Conservation (phyloP, 2,797 vertebrate species). For the Aphelocoma californica region DNA sequence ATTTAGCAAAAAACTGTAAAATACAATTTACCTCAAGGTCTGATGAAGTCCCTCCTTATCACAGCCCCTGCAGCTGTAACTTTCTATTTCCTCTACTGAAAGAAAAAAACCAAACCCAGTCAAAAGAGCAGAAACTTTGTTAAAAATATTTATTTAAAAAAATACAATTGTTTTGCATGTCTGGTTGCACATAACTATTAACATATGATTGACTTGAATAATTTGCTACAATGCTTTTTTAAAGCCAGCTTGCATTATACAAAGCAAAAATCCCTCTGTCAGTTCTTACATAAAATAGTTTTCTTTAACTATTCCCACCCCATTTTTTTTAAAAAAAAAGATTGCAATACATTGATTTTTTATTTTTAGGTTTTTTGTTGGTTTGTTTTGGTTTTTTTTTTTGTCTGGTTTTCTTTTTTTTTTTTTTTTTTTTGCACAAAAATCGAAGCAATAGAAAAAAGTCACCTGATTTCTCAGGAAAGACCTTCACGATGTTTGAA, state of each 20-base stretch:
- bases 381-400: background rate
- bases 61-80: background rate
- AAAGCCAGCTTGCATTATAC: constrained; percentile 73
- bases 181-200: constrained; percentile 75
- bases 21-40: background rate
- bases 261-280: constrained; percentile 76
- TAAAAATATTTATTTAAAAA: constrained; percentile 87
- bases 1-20: background rate
- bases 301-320: constrained; percentile 55
- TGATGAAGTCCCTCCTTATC: background rate
- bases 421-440: constrained; percentile 65
- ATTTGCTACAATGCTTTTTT: constrained; percentile 74
- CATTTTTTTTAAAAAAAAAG: background rate
- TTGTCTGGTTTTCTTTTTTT: background rate
- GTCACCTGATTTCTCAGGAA: constrained; percentile 64
- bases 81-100: background rate
- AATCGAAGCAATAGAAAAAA: constrained; percentile 65
- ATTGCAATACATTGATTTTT: constrained; percentile 56
- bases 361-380: background rate
- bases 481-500: constrained; percentile 40
- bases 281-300: constrained; percentile 75
- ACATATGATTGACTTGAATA: constrained; percentile 72
- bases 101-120: no score
- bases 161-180: constrained; percentile 79
- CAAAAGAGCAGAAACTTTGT: constrained; percentile 49